Base-by-base conservation (phyloP, 2,113 vertebrate genomes). In the Suncus etruscus region DNA sequence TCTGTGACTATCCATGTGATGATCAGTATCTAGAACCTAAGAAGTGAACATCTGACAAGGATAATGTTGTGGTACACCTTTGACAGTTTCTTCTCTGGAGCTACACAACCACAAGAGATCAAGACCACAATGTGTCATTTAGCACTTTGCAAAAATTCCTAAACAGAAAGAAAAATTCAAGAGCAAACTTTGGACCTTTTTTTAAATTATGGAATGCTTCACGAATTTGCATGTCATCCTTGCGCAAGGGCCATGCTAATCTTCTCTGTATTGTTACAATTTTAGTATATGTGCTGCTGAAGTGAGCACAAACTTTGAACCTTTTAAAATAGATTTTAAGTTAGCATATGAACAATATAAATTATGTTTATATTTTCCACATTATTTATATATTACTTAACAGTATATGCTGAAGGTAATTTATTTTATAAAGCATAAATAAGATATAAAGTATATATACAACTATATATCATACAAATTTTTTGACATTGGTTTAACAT, bases 311-410 rank as follows among this genome's bases (percentile, higher is more conserved):
- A 89, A 48, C 5, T 86, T 50, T 89, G 39, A 27, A 91, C 70
- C 11, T 85, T 31, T 50, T 81, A 90, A 84, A 92, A 82, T 58
- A 88, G 32, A 79, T 73, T 65, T 54, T 87, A 68, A 93, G 25
- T 54, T 81, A 93, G 47, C 75, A 81, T 3, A 93, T 58, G 31
- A 86, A 88, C 86, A 77, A 81, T 25, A 90, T 77, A 96, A 89
- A 15, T 93, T 54, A 86, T 66, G 61, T 79, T 61, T 87, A 22
- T 83, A 87, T 31, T 80, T 92, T 84, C 24, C 22, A 83, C 10
- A 39, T 47, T 75, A 81, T 89, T 86, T 93, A 48, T 75, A 88
- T 11, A 83, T 88, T 77, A 94, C 31, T 90, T 91, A 91, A 86
- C 51, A 90, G 65, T 47, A 63, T 54, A 45, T 91, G 32, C 25